Evolutionary conservation across 2,797 vertebrate genomes (phyloP).

Genomic region (Decapterus maruadsi): DNA sequence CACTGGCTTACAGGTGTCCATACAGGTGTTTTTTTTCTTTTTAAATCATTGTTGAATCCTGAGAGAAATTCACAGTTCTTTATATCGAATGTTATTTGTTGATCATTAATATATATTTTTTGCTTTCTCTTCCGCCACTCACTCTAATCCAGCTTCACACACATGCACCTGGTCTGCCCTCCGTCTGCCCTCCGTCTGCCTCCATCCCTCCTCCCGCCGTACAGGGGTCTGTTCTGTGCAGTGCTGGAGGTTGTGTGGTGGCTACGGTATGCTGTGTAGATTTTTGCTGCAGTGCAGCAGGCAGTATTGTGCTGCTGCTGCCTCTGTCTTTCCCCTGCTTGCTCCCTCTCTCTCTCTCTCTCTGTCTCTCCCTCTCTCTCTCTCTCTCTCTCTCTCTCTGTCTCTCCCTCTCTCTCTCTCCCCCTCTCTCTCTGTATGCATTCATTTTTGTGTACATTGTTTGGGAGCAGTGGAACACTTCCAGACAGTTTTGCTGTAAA

Average conservation of each 20-base stretch:
- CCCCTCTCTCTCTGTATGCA: slow-evolving; percentile 67
- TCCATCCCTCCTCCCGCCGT: slow-evolving; percentile 33
- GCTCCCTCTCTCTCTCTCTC: slow-evolving; percentile 67
- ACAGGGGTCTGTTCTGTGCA: slow-evolving; percentile 77
- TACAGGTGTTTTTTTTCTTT: slow-evolving; percentile 1
- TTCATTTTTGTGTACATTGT: slow-evolving; percentile 78
- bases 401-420: slow-evolving; percentile 57
- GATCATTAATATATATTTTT: slow-evolving; percentile 12
- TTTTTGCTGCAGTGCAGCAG: slow-evolving; percentile 97
- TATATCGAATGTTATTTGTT: slow-evolving; percentile 23
- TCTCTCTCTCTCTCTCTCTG: slow-evolving; percentile 38
- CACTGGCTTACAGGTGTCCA: slow-evolving; percentile 6
- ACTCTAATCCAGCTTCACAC: background rate
- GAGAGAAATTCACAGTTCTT: slow-evolving; percentile 6
- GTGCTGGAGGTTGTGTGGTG: slow-evolving; percentile 85
- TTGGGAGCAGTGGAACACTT: slow-evolving; percentile 83
- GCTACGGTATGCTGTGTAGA: slow-evolving; percentile 86
- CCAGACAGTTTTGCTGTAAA: slow-evolving; percentile 78
- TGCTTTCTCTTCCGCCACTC: background rate
- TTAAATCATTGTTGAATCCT: slow-evolving; percentile 1
- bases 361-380: slow-evolving; percentile 60
- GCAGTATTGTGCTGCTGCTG: slow-evolving; percentile 83
- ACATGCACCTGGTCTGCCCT: slow-evolving; percentile 17
- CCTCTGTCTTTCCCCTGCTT: slow-evolving; percentile 64
- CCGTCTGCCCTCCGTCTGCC: slow-evolving; percentile 27